Conservation (phyloP, 1,140 invertebrate species). For the Ylistrum balloti region DNA sequence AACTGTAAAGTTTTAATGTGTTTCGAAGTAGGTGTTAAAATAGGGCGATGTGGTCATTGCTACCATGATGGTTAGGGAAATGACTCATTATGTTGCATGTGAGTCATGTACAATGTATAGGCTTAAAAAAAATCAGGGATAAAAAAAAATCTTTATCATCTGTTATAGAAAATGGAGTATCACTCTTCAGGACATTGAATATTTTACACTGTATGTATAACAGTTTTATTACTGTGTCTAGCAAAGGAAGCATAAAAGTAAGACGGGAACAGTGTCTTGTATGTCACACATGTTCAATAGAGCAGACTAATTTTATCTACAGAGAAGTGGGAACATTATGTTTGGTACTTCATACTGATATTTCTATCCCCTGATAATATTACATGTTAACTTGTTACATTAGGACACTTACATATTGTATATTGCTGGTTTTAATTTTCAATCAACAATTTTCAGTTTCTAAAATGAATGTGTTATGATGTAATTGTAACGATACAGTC, state of each 20-base stretch:
- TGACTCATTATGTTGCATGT: slow-evolving; percentile 15
- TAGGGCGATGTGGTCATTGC: neutral
- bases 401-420: neutral
- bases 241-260: neutral
- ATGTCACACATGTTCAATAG: neutral
- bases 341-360: neutral
- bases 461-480: neutral
- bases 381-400: neutral
- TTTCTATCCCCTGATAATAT: neutral
- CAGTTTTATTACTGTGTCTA: neutral
- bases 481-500: neutral
- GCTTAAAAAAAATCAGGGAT: neutral
- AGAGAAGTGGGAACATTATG: neutral
- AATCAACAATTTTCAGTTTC: neutral
- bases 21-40: neutral
- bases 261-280: slow-evolving; percentile 10
- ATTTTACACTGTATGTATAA: slow-evolving; percentile 4
- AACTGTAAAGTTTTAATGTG: neutral
- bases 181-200: neutral
- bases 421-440: slow-evolving; percentile 7
- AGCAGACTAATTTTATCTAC: neutral
- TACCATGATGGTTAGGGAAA: neutral
- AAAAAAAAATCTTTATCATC: slow-evolving; percentile 19
- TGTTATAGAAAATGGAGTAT: neutral
- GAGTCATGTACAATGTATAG: slow-evolving; percentile 15